Base-by-base conservation (phyloP, 2,797 vertebrate species). In the Esox lucius region DNA sequence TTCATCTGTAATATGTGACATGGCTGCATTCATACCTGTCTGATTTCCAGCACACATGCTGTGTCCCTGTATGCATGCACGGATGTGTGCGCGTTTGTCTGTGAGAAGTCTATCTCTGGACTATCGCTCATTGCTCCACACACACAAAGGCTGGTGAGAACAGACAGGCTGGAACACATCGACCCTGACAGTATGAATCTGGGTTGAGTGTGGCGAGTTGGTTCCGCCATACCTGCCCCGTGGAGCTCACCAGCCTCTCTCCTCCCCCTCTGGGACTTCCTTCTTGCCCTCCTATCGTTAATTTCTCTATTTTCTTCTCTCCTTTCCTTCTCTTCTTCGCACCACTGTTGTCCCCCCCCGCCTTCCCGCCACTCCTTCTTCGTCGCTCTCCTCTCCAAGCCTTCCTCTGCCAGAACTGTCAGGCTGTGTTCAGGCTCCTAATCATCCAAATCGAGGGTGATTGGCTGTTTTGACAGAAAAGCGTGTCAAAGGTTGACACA, bases 21-120 rank as follows among this genome's bases (percentile, higher is more conserved):
- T 82, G 42, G 85, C 81, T 17, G 76, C 89, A 88, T 90, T 91
- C 88, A 88, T 87, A 77, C 75, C 84, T 82, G 77, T 70, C 35
- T 87, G 84, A 71, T 83, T 84, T 83, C 22, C 56, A 33, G 31
- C 49, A 6, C 4, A 19, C 31, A 39, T n/a, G 70, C 12, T 64
- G 15, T 64, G 61, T 64, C 12, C 28, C 8, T 56, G 16, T 56
- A n/a, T 16, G 51, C n/a, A 7, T 56, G 51, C n/a, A 17, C 51
- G 49, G 3, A 17, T 51, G 49, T 51, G 51, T 56, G 51, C 19
- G 56, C 19, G 56, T 61, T 56, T 59, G 56, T 64, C 22, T 26
- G 2, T 64, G 13, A 19, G 16, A 49, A n/a, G 49, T 1, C 49
- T 53, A 19, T n/a, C 5, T 53, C 49, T 53, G 49, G 49, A 22